Evolutionary conservation across 2,888 invertebrate species (phyloP), one percentile per base, ranked within the genome.

Genomic region (Parnassius orleans): DNA sequence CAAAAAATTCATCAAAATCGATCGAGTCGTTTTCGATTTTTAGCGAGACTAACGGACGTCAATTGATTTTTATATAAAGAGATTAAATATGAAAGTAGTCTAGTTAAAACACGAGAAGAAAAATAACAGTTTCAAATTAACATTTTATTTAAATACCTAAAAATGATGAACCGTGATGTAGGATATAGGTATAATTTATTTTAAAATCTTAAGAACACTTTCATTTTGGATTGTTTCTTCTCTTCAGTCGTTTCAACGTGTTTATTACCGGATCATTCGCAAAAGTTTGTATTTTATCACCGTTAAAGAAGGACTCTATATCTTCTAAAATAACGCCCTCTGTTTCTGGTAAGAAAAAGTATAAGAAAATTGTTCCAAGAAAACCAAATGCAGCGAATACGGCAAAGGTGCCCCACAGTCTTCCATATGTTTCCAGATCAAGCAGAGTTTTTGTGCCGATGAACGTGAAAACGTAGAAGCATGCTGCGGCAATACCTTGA

Each of bases 281-380:
- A 43, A 88, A 90, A 62, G 88, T 81, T 66, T 74, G 81, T 5
- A 82, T 84, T 12, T 71, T 77, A 48, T 86, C 77, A 2, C 89
- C 85, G 67, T 86, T 87, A 66, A 90, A 93, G 53, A 77, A 86
- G 0, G 79, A 79, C 77, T 93, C 93, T 24, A 93, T 93, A 76
- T 93, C 92, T 19, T 87, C 82, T 12, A 93, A 75, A 43, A 87
- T 73, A 65, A 84, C 90, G 5, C 84, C 87, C 70, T 93, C 93
- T 0, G 93, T 93, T 76, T 93, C 93, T 19, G 93, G 93, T 62
- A 93, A 69, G 66, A 84, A 87, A 69, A 92, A 85, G 70, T 92
- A 93, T 5, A 93, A 79, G 68, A 91, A 92, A 1, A 92, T 61
- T 1, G 92, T 84, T 47, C 93, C 93, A 1, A 91, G 56, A n/a